Percentiles rank a stretch among this genome's conserved stretches.
These are phyloP conservation scores for Beroe forskalii DNA, from an alignment of 37 sponge, comb jelly and placozoan genomes.

Conservation along the genomic window DNA sequence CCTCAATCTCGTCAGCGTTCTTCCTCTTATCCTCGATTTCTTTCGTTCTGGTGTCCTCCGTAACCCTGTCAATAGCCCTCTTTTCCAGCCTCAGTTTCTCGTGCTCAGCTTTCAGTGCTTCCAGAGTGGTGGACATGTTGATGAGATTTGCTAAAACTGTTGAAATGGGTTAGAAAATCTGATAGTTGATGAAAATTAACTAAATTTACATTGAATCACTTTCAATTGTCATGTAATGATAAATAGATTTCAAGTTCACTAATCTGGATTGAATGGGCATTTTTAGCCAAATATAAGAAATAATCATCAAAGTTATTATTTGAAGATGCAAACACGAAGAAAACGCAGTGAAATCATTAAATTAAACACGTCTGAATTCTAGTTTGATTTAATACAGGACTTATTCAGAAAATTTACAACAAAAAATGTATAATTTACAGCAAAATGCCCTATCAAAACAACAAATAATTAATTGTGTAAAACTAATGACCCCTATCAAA, in stretches of 20 bases:
- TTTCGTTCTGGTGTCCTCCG: neutral
- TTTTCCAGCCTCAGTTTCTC: constrained; percentile 27
- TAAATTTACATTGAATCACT: no score
- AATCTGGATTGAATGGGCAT: no score
- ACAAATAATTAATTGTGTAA: neutral
- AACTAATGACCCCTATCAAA: neutral
- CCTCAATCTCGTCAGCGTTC: neutral
- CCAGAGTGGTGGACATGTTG: neutral
- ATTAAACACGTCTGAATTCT: no score
- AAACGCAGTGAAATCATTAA: no score
- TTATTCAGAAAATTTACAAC: no score
- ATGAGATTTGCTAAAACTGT: neutral
- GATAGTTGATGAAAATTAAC: neutral
- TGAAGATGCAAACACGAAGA: no score
- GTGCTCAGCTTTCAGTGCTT: constrained; percentile 10
- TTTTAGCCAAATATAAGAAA: no score
- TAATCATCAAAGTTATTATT: no score
- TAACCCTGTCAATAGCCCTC: neutral
- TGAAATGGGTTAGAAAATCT: neutral
- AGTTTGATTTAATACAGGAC: no score
- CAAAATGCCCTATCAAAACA: neutral
- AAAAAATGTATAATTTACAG: no score
- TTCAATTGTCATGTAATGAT: no score
- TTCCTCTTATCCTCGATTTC: neutral
- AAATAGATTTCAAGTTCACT: no score